Base-by-base conservation (phyloP, 2,888 invertebrate genomes). In the Synanthedon andrenaeformis region DNA sequence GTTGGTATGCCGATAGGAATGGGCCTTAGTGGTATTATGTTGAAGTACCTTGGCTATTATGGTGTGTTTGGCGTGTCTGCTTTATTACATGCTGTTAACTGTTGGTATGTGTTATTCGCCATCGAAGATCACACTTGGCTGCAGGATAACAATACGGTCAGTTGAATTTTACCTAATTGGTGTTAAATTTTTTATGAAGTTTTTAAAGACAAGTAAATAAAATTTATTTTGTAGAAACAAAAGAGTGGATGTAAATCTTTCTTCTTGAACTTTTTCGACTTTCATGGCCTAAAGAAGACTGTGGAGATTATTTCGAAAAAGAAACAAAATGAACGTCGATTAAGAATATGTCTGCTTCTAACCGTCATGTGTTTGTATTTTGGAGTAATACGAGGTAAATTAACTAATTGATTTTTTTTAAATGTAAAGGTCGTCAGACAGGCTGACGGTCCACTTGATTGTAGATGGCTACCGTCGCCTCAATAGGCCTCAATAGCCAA, bases 291-390 rank as follows among this genome's bases (percentile, higher is more conserved):
- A 0, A 80, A 72, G 48, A 78, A 89, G 23, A 89, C 90, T 0
- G 61, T 89, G 42, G 80, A 78, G 52, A 86, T 90, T 10, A 88
- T 83, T 8, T 88, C 90, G 62, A 89, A 83, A 59, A 82, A 80
- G 57, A 85, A 89, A 4, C 69, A 76, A 0, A 80, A 78, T 42
- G 81, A 87, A 55, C 70, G 88, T 56, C 74, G 85, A 55, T 41
- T 85, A 3, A 62, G 80, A 41, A 81, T 87, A 52, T 81, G 79
- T 35, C 65, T 86, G 0, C 72, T 85, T 51, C 58, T 87, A 50
- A 67, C 69, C 0, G 81, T 79, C 2, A 82, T 85, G 10, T 84
- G 81, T 53, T 58, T 86, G 51, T 75, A 70, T 4, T 86, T 81
- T 59, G 86, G 85, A 64, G 78, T 84, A 0, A 69, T 82, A 69